phyloP scores from a whole-genome alignment of 2,797 vertebrate genomes.

The Sebastes paucispinis region DNA sequence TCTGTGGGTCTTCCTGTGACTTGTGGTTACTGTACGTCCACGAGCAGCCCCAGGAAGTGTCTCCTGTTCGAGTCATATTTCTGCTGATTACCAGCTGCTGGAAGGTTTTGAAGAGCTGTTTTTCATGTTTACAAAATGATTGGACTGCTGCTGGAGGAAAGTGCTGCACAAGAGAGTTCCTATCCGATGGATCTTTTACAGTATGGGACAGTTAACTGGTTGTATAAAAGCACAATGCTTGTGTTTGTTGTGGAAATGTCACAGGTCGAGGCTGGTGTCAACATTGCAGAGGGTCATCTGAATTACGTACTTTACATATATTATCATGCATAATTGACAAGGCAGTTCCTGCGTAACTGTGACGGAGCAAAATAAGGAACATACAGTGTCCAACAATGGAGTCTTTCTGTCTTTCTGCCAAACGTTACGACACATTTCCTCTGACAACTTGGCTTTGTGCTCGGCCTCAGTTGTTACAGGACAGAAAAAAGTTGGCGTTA shows the following conservation, averaged over 20 bases:
- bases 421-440: background rate
- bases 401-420: slow-evolving; percentile 8
- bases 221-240: slow-evolving; percentile 46
- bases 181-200: background rate
- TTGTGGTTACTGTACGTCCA: background rate
- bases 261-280: slow-evolving; percentile 30
- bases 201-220: slow-evolving; percentile 8
- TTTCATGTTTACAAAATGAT: background rate
- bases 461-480: background rate
- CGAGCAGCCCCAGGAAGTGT: background rate
- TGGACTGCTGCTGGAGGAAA: background rate
- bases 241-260: slow-evolving; percentile 58
- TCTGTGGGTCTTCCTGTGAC: background rate
- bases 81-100: background rate
- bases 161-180: background rate
- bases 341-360: background rate
- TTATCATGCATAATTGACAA: slow-evolving; percentile 53
- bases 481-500: background rate
- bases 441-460: background rate
- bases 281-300: slow-evolving; percentile 29
- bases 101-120: background rate
- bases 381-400: slow-evolving; percentile 16
- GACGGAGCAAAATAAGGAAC: background rate
- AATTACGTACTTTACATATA: slow-evolving; percentile 59
- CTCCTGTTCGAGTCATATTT: background rate